Base-by-base conservation (phyloP, 2,888 invertebrate species). In the Eupithecia dodoneata region DNA sequence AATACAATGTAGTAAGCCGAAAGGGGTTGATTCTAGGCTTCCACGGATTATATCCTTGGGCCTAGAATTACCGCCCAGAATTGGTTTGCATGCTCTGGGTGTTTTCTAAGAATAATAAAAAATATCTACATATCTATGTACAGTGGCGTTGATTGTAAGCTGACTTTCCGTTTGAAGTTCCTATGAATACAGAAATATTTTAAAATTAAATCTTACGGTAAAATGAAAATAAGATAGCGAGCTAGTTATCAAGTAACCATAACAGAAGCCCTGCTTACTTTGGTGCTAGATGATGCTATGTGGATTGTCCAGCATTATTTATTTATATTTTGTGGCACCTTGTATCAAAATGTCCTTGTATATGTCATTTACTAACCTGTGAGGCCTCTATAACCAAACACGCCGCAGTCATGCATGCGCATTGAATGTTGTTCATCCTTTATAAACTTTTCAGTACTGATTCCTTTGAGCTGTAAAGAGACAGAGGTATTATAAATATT, bases 361-460 rank as follows among this genome's bases (percentile, higher is more conserved):
- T 63, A 12, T 4, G 63, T 30, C 0, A 9, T 1, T 15, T 18
- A 74, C 90, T 86, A 88, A 97, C 97, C 97, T 82, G 97, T 97
- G n/a, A 97, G 91, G 47, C 97, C 97, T 83, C 97, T 96, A 87
- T 97, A 97, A 69, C 97, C 97, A 84, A 97, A 96, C 44, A 97
- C 96, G 59, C 97, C 97, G 72, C 97, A 97, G 87, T 97, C 97
- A 85, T 97, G 96, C 89, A 97, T 96, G 66, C 97, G 96, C 89
- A 96, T 96, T 73, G 97, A 96, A 89, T 97, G 96, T 82, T 97
- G 97, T 83, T 97, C 97, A 78, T 97, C 96, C 85, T 96, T 96
- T 66, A 98, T 96, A 85, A 98, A 97, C 81, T 97, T 96, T 78
- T 97, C 96, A 30, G 98, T 96, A 80, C 97, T 97, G 81, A 98